Evolutionary conservation across 2,797 vertebrate species (phyloP), one percentile per base, ranked within the genome.

Genomic region (Artibeus lituratus): DNA sequence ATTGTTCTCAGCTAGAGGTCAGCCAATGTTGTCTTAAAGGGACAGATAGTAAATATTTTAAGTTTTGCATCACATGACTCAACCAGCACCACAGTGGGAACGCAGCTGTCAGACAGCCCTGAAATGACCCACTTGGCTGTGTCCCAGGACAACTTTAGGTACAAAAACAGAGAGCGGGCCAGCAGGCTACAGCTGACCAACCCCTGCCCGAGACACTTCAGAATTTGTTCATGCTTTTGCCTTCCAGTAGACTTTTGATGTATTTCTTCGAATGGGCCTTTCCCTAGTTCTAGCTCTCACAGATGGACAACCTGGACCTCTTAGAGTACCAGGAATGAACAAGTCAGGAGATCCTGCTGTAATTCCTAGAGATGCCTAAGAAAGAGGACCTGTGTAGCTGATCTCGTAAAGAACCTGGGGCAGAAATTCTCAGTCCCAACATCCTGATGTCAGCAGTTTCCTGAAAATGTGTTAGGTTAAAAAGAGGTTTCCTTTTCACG

Each of bases 371-470:
- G 78, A 26, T n/a, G 24, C 22, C 49, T 51, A 37, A 82, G 80
- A 82, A 69, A 24, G 47, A 67, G 32, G 10, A n/a, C 7, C 2
- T 7, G 21, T 3, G 2, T 2, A 32, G 26, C 49, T 59, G 72
- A 53, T 21, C 76, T 83, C 70, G 67, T 5, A 65, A 76, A 44
- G n/a, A 39, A 51, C 21, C 3, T 1, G 2, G 12, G 9, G 59
- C 57, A 51, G 32, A 65, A 42, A 39, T 72, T 89, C 72, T 53
- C 74, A 89, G 49, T 55, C 82, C 47, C 51, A 74, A 47, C 55
- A 55, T 82, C 81, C 57, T 72, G 67, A 96, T 65, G 76, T 86
- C 69, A 81, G 29, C 72, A 85, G 65, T 89, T 85, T 85, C 78
- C 53, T 73, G 53, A 88, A 94, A 85, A 91, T 65, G 74, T 18